Evolutionary conservation across 2,113 vertebrate species (phyloP).

Genomic region (Eulacestoma nigropectus): DNA sequence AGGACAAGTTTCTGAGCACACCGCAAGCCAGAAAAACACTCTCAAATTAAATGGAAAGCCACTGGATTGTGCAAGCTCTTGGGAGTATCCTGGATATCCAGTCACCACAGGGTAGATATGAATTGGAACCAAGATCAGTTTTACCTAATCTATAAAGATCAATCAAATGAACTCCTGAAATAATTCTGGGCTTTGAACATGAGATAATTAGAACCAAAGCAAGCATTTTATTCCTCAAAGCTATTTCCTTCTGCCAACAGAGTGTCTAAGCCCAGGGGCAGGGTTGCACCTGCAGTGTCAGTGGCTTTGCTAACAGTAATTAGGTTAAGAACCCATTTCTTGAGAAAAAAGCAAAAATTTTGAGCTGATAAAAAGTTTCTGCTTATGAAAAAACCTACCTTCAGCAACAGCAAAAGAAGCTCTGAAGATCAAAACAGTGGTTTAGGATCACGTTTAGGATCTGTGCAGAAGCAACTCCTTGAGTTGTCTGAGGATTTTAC

Average conservation of each 20-base stretch:
- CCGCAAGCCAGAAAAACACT: background rate
- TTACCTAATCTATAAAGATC: background rate
- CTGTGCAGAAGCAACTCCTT: background rate
- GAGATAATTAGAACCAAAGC: background rate
- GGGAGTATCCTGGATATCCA: background rate
- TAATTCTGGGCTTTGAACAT: background rate
- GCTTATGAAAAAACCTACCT: background rate
- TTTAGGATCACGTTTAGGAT: background rate
- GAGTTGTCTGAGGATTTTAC: background rate
- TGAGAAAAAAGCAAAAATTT: background rate
- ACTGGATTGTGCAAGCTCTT: background rate
- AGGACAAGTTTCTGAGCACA: background rate
- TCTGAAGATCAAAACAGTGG: background rate
- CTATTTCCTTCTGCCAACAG: background rate
- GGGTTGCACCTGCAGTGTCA: background rate
- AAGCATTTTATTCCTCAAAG: background rate
- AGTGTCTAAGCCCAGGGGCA: background rate
- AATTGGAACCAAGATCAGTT: background rate
- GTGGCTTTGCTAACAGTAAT: background rate
- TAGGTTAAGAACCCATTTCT: background rate
- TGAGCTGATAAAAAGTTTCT: background rate
- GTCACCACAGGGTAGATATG: background rate
- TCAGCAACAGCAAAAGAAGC: background rate
- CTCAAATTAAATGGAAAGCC: background rate
- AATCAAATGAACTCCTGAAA: background rate